phyloP scores from a whole-genome alignment of 1,140 invertebrate genomes.

The Aplysia californica region DNA sequence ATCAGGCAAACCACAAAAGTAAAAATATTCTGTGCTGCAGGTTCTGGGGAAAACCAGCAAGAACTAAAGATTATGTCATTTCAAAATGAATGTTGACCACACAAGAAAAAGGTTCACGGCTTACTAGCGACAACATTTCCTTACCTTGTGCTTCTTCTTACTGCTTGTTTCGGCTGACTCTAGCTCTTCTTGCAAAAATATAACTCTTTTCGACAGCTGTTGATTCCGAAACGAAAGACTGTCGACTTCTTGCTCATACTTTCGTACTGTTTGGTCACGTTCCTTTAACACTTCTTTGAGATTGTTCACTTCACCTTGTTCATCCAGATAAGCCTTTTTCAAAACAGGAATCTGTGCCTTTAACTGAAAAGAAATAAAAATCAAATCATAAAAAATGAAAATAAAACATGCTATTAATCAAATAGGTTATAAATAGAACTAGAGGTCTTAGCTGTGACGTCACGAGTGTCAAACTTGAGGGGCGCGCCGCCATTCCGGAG shows the following conservation, averaged over 20 bases:
- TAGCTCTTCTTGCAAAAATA: slow-evolving; percentile 90
- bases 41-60: no score
- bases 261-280: slow-evolving; percentile 84
- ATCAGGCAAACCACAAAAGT: no score
- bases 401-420: not conserved
- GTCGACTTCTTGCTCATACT: slow-evolving; percentile 92
- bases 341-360: slow-evolving; percentile 88
- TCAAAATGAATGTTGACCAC: no score
- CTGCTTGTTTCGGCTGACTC: slow-evolving; percentile 72
- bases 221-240: slow-evolving; percentile 93
- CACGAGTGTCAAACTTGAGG: no score
- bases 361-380: slow-evolving; percentile 73
- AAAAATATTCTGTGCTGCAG: no score
- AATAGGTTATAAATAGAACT: no score
- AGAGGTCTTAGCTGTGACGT: no score
- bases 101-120: no score
- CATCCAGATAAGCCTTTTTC: slow-evolving; percentile 92
- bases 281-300: slow-evolving; percentile 76
- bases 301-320: slow-evolving; percentile 82
- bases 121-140: no score
- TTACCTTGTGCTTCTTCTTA: slow-evolving; percentile 60
- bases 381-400: not conserved
- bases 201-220: slow-evolving; percentile 89
- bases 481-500: no score
- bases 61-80: no score